Evolutionary conservation across 2,113 vertebrate genomes (phyloP).

Genomic region (Scomber japonicus): DNA sequence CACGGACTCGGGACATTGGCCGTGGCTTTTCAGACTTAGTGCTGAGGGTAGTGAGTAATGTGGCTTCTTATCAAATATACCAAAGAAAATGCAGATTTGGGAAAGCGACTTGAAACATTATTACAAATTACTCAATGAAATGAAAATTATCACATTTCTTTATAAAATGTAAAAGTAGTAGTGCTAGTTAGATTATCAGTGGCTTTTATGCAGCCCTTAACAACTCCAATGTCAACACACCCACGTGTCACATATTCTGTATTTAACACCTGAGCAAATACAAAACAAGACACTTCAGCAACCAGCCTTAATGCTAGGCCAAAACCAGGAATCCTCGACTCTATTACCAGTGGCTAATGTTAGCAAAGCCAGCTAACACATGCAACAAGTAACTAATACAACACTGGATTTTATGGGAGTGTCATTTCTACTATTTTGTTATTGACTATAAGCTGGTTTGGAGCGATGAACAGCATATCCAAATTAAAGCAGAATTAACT

Average conservation of each 20-base stretch:
- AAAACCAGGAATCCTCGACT: not conserved
- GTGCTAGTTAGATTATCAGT: too few relatives aligned
- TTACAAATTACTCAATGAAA: too few relatives aligned
- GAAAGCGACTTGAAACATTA: too few relatives aligned
- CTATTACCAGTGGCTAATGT: not conserved
- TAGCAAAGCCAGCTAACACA: not conserved
- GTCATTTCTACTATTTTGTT: too few relatives aligned
- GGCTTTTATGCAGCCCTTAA: too few relatives aligned
- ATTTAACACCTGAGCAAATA: not conserved
- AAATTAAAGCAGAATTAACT: not conserved
- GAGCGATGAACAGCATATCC: not conserved
- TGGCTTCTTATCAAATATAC: not conserved
- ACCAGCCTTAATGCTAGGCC: too few relatives aligned
- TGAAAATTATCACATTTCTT: too few relatives aligned
- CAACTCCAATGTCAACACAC: too few relatives aligned
- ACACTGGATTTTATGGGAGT: not conserved
- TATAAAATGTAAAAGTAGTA: too few relatives aligned
- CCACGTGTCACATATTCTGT: not conserved
- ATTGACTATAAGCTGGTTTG: too few relatives aligned
- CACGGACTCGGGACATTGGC: not conserved
- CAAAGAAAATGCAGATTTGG: too few relatives aligned
- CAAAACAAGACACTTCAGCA: too few relatives aligned
- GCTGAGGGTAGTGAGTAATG: not conserved
- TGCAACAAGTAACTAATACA: not conserved
- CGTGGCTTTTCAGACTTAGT: not conserved